Evolutionary conservation across 2,797 vertebrate species (phyloP).

Genomic region (Aythya fuligula): DNA sequence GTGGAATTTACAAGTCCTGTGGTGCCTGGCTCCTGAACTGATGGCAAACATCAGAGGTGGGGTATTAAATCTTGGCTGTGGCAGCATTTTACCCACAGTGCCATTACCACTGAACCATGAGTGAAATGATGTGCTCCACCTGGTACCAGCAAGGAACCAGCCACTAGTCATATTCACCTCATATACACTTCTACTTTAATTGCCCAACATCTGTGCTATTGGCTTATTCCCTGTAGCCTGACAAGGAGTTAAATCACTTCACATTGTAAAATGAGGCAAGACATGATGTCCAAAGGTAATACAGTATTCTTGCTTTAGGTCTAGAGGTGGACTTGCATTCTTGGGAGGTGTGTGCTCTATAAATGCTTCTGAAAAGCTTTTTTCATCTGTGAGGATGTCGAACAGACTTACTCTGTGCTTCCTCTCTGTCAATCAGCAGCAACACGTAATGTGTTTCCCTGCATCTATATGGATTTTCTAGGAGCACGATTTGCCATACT

Average conservation of each 20-base stretch:
- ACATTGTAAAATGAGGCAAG: not conserved
- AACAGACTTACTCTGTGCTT: not conserved
- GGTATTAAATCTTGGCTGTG: not conserved
- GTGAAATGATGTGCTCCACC: not conserved
- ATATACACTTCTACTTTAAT: constrained; percentile 8
- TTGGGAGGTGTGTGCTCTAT: not conserved
- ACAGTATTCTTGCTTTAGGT: not conserved
- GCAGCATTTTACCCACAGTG: not conserved
- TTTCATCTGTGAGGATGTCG: not conserved
- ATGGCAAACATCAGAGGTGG: not conserved
- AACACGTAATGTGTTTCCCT: not conserved
- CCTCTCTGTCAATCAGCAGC: not conserved
- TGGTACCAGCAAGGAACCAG: not conserved
- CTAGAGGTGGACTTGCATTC: not conserved
- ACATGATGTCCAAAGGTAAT: not conserved
- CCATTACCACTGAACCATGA: not conserved
- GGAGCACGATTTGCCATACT: accelerated
- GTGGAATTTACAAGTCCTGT: not conserved
- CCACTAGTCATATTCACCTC: constrained; percentile 11
- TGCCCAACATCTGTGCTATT: not conserved
- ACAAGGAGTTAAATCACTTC: not conserved
- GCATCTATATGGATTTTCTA: not conserved
- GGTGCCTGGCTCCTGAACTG: not conserved
- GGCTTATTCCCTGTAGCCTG: not conserved
- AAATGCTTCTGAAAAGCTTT: constrained; percentile 4